phyloP scores from a whole-genome alignment of 2,888 invertebrate species.

The Sarcophaga subvicina region DNA sequence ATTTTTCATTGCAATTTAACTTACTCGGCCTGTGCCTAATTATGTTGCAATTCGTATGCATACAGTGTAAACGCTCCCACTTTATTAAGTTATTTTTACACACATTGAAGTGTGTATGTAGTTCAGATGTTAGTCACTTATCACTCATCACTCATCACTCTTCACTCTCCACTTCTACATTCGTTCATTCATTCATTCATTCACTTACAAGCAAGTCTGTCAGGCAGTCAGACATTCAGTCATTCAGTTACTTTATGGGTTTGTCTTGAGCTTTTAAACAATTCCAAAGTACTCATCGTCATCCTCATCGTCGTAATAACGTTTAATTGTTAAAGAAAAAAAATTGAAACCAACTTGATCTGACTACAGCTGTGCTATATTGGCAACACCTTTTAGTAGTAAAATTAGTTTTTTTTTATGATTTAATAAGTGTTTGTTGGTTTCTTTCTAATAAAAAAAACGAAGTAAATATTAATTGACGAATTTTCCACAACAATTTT shows the following conservation, averaged over 20 bases:
- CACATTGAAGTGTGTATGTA: neutral
- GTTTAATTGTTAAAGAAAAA: neutral
- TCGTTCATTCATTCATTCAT: neutral
- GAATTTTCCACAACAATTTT: neutral
- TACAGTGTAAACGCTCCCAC: slow-evolving; percentile 56
- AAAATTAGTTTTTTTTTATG: neutral
- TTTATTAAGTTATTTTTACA: slow-evolving; percentile 28
- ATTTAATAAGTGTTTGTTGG: neutral
- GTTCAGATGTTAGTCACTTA: neutral
- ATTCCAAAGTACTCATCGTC: too few species aligned
- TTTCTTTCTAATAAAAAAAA: neutral
- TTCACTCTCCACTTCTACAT: neutral
- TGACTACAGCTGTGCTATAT: neutral
- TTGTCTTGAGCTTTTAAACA: neutral
- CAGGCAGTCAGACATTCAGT: neutral
- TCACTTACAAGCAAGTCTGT: neutral
- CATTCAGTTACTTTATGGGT: neutral
- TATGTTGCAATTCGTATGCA: slow-evolving; percentile 69
- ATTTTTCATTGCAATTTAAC: neutral
- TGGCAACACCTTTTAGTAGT: neutral
- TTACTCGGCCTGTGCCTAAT: slow-evolving; percentile 50
- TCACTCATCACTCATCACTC: too few species aligned
- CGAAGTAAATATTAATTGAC: neutral
- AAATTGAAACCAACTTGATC: neutral
- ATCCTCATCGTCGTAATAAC: neutral